Base-by-base conservation (phyloP, 2,888 invertebrate species). In the Pterostichus madidus region DNA sequence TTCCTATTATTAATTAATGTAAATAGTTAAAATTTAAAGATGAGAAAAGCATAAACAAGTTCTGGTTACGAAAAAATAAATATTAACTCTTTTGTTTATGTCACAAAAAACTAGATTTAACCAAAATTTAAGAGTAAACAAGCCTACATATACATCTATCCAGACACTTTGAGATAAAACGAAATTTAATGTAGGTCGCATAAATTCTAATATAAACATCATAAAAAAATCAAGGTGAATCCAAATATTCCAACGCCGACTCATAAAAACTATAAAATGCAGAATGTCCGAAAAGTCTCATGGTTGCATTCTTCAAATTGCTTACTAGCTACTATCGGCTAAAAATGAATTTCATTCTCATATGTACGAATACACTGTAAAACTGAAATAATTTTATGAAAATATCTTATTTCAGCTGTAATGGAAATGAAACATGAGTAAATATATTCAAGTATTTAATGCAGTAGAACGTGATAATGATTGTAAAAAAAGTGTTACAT, bases 161-260 rank as follows among this genome's bases (percentile, higher is more conserved):
- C 49, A 11, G 13, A n/a, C 59, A 59, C 31, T 49, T 24, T 32
- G 10, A 52, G 75, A 52, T 75, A 75, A 24, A 46, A 52, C n/a
- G 13, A 24, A 52, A 52, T 52, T 31, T 24, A 46, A 75, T 75
- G 75, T 75, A 75, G 75, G 75, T 31, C 75, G 49, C 32, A 31
- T 75, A 75, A 52, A 75, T 64, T 35, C 49, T 44, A 49, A 75
- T 49, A 75, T 49, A 46, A 49, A 75, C 75, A 75, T 46, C 52
- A 52, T 75, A 75, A 49, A 73, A n/a, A 73, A 75, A 75, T 75
- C 75, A 75, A 75, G 75, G 75, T 75, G 49, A 75, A n/a, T 10
- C 73, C 46, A 31, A 73, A 73, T 73, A 44, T 15, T 31, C 31
- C 49, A 32, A 13, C 75, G 13, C 5, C 10, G 17, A 49, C 7